Evolutionary conservation across 1,140 invertebrate species (phyloP), one percentile per base, ranked within the genome.

Genomic region (Pseudomyrmex gracilis): DNA sequence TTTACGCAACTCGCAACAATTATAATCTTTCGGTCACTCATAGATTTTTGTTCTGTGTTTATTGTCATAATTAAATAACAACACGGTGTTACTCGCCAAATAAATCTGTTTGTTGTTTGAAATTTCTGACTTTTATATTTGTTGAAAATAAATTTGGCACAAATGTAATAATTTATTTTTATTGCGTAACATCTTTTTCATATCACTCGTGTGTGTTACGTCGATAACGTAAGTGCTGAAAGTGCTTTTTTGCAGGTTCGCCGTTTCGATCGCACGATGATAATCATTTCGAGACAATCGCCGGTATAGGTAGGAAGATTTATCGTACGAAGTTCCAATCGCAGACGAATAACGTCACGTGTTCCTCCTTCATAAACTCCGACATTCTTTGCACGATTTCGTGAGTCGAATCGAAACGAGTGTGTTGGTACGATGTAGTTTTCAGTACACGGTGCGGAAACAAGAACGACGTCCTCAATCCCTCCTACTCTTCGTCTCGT

Each of bases 311-410:
- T 34, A 34, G 24, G 1, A 5, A 78, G 55, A 80, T 80, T 80
- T 80, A 80, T 80, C 45, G 76, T 12, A 22, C 45, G 43, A 83
- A 87, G 85, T 86, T 76, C 15, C 15, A 73, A 20, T 83, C 63
- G 84, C 70, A 71, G 24, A 86, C 17, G 63, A 77, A 86, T 87
- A 34, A 86, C 68, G 67, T 87, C 84, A 86, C 71, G 85, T 87
- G 85, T 51, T 82, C 55, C 63, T 82, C 73, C 73, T 60, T 51
- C 76, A 71, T 67, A 57, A 73, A 70, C 53, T 67, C 74, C 63
- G 51, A 60, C 51, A 87, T 87, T 87, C 85, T 85, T 87, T 83
- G 84, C 84, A 86, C 85, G 84, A 87, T 86, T 76, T 74, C 57
- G 49, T 82, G 68, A 85, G 70, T 24, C 43, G 84, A 57, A 82